Conservation (phyloP, 2,797 vertebrate species). For the Myotis daubentonii region DNA sequence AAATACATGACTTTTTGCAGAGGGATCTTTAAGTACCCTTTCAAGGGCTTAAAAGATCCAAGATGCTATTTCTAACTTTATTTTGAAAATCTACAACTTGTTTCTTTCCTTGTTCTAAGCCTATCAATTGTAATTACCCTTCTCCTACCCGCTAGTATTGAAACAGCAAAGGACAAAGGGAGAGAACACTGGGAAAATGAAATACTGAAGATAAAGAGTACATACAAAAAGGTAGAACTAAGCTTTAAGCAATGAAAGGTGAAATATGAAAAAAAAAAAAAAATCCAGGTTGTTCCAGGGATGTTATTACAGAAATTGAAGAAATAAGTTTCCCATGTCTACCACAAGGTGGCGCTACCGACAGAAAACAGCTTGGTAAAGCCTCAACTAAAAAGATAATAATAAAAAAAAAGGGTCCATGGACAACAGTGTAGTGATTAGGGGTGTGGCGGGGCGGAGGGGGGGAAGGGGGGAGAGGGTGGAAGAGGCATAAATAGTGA, state of each 20-base stretch:
- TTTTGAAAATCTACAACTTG: neutral
- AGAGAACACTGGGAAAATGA: neutral
- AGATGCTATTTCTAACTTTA: conserved; percentile 17
- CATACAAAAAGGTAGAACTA: neutral
- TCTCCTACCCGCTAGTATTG: neutral
- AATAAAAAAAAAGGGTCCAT: neutral
- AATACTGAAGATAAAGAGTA: neutral
- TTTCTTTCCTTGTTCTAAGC: conserved; percentile 24
- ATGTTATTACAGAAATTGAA: neutral
- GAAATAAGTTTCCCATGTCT: neutral
- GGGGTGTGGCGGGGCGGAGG: no score
- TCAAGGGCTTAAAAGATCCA: neutral
- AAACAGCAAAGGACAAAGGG: conserved; percentile 5
- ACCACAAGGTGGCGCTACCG: neutral
- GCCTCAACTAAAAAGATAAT: neutral
- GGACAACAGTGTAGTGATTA: neutral
- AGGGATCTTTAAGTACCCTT: neutral
- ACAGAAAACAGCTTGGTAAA: conserved; percentile 30
- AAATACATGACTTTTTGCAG: conserved; percentile 37
- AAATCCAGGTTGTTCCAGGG: neutral
- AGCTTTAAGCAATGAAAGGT: neutral
- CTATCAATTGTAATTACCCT: neutral
- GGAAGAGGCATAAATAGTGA: neutral
- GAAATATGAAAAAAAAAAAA: neutral
- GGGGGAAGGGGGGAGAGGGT: neutral